Base-by-base conservation (phyloP, 2,888 invertebrate genomes). In the Polyommatus iphigenia region DNA sequence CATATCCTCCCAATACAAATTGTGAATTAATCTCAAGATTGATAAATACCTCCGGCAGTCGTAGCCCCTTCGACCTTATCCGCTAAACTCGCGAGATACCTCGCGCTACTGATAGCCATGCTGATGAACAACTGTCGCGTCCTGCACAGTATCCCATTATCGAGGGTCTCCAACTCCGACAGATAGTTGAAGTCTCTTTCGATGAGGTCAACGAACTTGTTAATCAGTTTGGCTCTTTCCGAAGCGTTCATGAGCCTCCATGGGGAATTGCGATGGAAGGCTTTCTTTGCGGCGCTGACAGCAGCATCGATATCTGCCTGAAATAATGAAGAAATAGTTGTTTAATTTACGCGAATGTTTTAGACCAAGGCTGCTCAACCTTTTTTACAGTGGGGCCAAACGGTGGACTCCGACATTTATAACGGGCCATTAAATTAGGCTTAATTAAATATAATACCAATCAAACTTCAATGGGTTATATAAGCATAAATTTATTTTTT, bases 241-340 rank as follows among this genome's bases (percentile, higher is more conserved):
- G 97, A 97, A 0, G 98, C 98, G 89, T 98, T 97, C 95, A 97
- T 95, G 0, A 95, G 95, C 78, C 98, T 94, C 97, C 97, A 97
- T 85, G 95, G 95, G 0, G 97, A 97, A 41, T 90, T 95, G 79
- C 88, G 94, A 84, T 95, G 93, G 86, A 98, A 98, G 0, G 98
- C 98, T 75, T 94, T 90, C 79, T 95, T 94, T 0, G 98, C 98
- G 5, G 97, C 97, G 76, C 95, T 88, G 0, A 98, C 97, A 0
- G 98, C 98, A 79, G 95, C 84, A 81, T 97, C 96, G 10, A 98
- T 95, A 85, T 98, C 97, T 24, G 95, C 96, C 91, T 95, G 36
- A 71, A 46, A 13, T 7, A 71, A 46, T 76, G 13, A 57, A 13
- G 24, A 59, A 78, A 50, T 20, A n/a, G 0, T 8, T 20, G 8